A percentile compares a stretch with the other conserved stretches of the same genome.
Evolutionary conservation across 2,888 invertebrate genomes (phyloP).

Genomic region (Pseudoips prasinana): DNA sequence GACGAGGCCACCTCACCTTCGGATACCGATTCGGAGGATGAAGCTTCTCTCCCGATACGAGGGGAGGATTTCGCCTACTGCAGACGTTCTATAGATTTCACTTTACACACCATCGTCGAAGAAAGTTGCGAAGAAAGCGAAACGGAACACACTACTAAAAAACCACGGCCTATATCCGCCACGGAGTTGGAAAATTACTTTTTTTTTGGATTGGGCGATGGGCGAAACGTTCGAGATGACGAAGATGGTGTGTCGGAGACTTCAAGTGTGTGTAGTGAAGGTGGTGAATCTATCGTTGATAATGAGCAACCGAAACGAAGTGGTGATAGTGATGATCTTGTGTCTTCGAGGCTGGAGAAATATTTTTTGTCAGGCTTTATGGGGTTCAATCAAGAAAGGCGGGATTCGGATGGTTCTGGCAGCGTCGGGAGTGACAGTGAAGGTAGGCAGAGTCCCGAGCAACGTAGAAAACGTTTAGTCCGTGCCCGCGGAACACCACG

Average conservation of each 20-base stretch:
- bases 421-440: slow-evolving; percentile 96
- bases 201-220: slow-evolving; percentile 92
- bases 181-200: slow-evolving; percentile 95
- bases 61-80: slow-evolving; percentile 92
- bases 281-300: slow-evolving; percentile 87
- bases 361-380: slow-evolving; percentile 94
- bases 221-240: slow-evolving; percentile 78
- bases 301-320: slow-evolving; percentile 79
- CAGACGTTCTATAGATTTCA: slow-evolving; percentile 92
- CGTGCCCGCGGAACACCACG: slow-evolving; percentile 91
- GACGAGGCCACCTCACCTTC: slow-evolving; percentile 87
- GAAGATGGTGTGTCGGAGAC: slow-evolving; percentile 90
- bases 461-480: slow-evolving; percentile 90
- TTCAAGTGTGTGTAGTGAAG: slow-evolving; percentile 93
- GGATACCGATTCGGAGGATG: slow-evolving; percentile 86
- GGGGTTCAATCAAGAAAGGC: slow-evolving; percentile 89
- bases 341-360: slow-evolving; percentile 92
- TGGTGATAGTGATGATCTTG: slow-evolving; percentile 87
- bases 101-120: slow-evolving; percentile 95
- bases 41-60: slow-evolving; percentile 85
- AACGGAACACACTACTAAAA: slow-evolving; percentile 84
- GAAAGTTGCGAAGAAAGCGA: slow-evolving; percentile 97
- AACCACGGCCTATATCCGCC: slow-evolving; percentile 86
- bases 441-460: slow-evolving; percentile 93
- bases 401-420: slow-evolving; percentile 91